Evolutionary conservation across 1,140 invertebrate species (phyloP), one percentile per base, ranked within the genome.

Genomic region (Pseudomyrmex gracilis): DNA sequence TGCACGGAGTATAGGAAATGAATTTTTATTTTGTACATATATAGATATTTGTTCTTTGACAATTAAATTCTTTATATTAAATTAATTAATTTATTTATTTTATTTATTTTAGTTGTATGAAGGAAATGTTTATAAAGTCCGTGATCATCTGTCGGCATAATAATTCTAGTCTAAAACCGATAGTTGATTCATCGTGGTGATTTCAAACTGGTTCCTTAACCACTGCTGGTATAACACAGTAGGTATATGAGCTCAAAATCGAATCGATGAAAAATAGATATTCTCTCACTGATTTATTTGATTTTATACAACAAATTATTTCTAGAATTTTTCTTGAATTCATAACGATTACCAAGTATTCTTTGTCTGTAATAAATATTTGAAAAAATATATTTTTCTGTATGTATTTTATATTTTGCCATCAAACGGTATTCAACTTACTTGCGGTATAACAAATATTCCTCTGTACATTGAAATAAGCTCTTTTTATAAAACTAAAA

Each of bases 111-210:
- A 5, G 22, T 43, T 12, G 22, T 49, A 63, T 20, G 43, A 61
- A 20, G 43, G 15, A 49, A 58, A 58, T 80, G 24, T 47, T 57
- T 13, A 7, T 7, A 7, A 34, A 12, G 22, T 58, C 34, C 34
- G 22, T 51, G 49, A 78, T 78, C 51, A 1, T 71, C 15, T 47
- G 22, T 15, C 15, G 34, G 58, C 43, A 60, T 80, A 49, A 68
- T 10, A 53, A 34, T 15, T 80, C 67, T 58, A 49, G 10, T 20
- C 34, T 49, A 2, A 1, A 12, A 70, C 64, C 45, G 43, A 49
- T 71, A 24, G n/a, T 12, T 43, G 53, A 49, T 58, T 49, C 67
- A 24, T 58, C 10, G 20, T 68, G 17, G 47, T 49, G 34, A 47
- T 58, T 49, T 9, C 43, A 20, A 22, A 43, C 13, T 43, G 17